Conservation (phyloP, 2,888 invertebrate species). For the Hecatera dysodea region DNA sequence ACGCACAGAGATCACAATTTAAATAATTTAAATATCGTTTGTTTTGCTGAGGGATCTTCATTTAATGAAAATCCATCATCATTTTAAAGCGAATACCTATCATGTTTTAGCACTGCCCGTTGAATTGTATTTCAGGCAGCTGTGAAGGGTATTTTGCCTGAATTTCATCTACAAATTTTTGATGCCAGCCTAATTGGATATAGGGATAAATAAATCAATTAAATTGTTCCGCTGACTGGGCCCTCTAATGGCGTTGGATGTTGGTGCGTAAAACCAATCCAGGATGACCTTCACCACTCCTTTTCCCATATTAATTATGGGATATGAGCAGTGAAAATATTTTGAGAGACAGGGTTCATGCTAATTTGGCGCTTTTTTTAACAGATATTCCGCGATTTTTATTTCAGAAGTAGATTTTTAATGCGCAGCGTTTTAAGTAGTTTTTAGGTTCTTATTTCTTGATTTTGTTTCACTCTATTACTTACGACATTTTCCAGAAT, state of each 20-base stretch:
- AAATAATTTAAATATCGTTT: conserved; percentile 27
- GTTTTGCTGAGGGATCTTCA: conserved; percentile 11
- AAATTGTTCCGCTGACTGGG: conserved; percentile 83
- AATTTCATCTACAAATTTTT: conserved; percentile 71
- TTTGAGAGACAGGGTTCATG: conserved; percentile 40
- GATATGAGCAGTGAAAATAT: conserved; percentile 29
- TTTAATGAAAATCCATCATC: conserved; percentile 38
- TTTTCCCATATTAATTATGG: conserved; percentile 41
- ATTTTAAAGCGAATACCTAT: conserved; percentile 45
- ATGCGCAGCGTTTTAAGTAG: not conserved
- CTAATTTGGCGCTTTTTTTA: conserved; percentile 28
- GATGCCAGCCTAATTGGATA: conserved; percentile 80
- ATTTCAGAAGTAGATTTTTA: conserved; percentile 6
- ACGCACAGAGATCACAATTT: conserved; percentile 11
- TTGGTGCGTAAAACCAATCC: conserved; percentile 70
- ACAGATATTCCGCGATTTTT: conserved; percentile 37
- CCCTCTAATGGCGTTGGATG: conserved; percentile 79
- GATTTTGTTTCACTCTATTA: not conserved
- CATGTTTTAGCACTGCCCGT: conserved; percentile 25
- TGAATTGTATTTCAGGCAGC: conserved; percentile 34
- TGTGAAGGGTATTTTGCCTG: conserved; percentile 49
- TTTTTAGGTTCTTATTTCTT: not conserved
- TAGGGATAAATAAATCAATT: conserved; percentile 86
- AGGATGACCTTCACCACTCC: conserved; percentile 59
- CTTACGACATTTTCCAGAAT: not conserved